phyloP scores from a whole-genome alignment of 2,113 vertebrate species.

The Barnardius zonarius region DNA sequence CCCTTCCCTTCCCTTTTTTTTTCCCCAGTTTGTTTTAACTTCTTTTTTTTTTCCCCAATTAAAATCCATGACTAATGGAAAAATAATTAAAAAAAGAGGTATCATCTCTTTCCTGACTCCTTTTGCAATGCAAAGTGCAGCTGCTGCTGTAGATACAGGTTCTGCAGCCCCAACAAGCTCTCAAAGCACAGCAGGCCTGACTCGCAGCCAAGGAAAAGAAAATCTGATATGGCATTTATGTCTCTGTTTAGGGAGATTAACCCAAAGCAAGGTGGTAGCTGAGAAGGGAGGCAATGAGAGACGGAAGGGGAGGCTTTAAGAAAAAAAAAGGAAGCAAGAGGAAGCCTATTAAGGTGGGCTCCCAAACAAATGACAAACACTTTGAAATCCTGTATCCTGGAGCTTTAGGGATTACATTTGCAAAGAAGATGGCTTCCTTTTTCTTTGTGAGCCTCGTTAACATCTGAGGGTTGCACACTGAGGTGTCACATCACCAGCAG shows the following conservation, averaged over 20 bases:
- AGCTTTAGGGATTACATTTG: neutral
- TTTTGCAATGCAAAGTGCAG: conserved; percentile 13
- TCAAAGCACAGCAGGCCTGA: conserved; percentile 49
- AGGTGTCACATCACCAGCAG: neutral
- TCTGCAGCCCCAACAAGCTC: neutral
- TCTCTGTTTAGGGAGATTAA: conserved; percentile 40
- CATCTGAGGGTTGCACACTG: neutral
- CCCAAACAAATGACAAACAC: neutral
- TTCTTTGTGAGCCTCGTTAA: neutral
- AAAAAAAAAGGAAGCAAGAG: neutral
- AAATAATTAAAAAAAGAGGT: neutral
- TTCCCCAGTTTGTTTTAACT: neutral
- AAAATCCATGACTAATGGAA: neutral
- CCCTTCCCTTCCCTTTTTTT: neutral
- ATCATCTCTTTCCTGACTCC: neutral
- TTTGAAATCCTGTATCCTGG: neutral
- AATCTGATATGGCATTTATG: conserved; percentile 22
- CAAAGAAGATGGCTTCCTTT: neutral
- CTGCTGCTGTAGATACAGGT: conserved; percentile 13
- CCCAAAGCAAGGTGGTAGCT: conserved; percentile 13
- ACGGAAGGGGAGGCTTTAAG: neutral
- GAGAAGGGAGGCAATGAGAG: neutral
- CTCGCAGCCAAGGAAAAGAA: neutral
- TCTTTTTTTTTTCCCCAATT: neutral
- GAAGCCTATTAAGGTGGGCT: neutral